Conservation (phyloP, 2,797 vertebrate species). For the Lepidocolaptes lacrymiger region DNA sequence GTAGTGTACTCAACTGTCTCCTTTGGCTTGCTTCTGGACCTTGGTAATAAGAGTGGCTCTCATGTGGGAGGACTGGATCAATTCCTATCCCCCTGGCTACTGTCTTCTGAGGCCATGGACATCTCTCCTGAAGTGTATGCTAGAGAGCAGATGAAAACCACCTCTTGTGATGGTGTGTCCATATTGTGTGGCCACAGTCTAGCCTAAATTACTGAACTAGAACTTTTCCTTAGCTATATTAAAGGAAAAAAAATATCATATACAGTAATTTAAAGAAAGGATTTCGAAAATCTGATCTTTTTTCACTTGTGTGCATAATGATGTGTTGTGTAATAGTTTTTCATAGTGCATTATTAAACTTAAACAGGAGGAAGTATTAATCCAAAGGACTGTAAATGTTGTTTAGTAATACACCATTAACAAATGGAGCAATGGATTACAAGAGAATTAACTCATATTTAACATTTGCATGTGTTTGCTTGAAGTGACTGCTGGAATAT, state of each 20-base stretch:
- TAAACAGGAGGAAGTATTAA: background rate
- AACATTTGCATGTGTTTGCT: background rate
- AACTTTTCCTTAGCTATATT: background rate
- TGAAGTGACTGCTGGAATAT: slow-evolving; percentile 39
- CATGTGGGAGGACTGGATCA: background rate
- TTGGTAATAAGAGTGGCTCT: background rate
- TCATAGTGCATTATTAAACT: background rate
- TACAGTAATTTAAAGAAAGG: background rate
- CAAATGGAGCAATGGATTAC: background rate
- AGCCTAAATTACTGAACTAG: background rate
- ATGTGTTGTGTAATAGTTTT: background rate
- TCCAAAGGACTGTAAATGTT: background rate
- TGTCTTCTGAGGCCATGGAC: background rate
- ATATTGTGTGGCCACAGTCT: background rate
- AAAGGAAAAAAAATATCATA: background rate
- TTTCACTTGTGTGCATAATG: background rate
- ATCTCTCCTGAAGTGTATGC: background rate
- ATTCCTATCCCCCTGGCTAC: background rate
- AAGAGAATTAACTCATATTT: slow-evolving; percentile 19
- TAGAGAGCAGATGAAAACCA: background rate
- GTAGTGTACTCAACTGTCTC: background rate
- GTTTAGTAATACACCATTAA: background rate
- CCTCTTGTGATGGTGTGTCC: background rate
- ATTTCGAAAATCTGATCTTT: background rate
- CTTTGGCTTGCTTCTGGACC: background rate